phyloP scores from a whole-genome alignment of 2,888 invertebrate species.

The Ochropleura leucogaster region DNA sequence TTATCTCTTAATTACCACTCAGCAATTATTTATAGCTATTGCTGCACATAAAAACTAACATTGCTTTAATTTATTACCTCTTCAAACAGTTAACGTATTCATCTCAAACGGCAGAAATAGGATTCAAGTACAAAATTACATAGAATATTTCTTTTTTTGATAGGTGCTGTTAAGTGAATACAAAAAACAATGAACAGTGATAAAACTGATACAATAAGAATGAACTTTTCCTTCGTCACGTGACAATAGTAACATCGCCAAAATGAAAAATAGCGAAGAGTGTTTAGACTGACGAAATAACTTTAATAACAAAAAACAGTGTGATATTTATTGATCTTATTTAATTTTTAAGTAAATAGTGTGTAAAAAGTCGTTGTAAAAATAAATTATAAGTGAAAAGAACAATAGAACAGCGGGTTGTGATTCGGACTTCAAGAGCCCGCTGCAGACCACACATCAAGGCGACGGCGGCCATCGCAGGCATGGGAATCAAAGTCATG shows the following conservation, averaged over 20 bases:
- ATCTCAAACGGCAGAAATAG: conserved; percentile 48
- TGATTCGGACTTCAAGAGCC: conserved; percentile 75
- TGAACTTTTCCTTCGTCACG: conserved; percentile 81
- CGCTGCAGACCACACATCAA: conserved; percentile 77
- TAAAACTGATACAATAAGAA: conserved; percentile 77
- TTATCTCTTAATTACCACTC: conserved; percentile 65
- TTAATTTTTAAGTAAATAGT: conserved; percentile 77
- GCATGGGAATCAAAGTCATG: conserved; percentile 96
- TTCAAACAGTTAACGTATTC: conserved; percentile 54
- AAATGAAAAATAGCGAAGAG: conserved; percentile 90
- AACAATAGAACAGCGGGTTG: conserved; percentile 68
- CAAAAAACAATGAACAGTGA: conserved; percentile 75
- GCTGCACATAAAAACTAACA: conserved; percentile 48
- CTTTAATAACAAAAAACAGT: conserved; percentile 74
- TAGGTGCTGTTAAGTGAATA: conserved; percentile 76
- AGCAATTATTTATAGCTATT: conserved; percentile 56
- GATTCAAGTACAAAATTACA: conserved; percentile 75
- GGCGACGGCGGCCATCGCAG: conserved; percentile 90
- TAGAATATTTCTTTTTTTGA: conserved; percentile 61
- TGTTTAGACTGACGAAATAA: conserved; percentile 83
- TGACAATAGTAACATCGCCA: conserved; percentile 78
- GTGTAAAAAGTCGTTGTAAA: conserved; percentile 70
- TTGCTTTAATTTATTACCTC: conserved; percentile 43
- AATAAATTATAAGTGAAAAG: conserved; percentile 72
- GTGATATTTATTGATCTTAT: conserved; percentile 88